Evolutionary conservation across 2,797 vertebrate genomes (phyloP).

Genomic region (Mormyrus proboscirostris): DNA sequence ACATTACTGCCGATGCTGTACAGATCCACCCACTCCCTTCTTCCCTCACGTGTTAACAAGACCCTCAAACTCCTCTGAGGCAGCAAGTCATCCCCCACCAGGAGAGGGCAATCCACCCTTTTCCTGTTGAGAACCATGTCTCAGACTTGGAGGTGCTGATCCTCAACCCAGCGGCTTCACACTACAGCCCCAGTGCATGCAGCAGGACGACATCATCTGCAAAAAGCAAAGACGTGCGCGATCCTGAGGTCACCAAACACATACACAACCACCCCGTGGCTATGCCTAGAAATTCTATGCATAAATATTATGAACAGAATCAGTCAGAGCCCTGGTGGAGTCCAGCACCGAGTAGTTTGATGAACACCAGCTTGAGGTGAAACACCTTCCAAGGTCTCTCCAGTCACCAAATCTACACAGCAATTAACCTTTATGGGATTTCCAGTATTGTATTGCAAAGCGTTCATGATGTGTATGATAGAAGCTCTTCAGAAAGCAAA

Average conservation of each 20-base stretch:
- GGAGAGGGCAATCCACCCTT: background rate
- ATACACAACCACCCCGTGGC: background rate
- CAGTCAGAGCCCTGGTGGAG: background rate
- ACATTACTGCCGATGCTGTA: background rate
- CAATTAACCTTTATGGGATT: background rate
- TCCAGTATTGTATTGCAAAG: background rate
- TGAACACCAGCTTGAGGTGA: background rate
- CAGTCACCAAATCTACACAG: background rate
- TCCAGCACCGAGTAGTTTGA: background rate
- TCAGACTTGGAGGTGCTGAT: background rate
- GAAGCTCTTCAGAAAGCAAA: background rate
- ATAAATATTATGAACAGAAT: background rate
- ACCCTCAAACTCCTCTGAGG: background rate
- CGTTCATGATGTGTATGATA: background rate
- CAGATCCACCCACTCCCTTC: background rate
- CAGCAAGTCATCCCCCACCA: background rate
- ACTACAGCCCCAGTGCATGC: background rate
- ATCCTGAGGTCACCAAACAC: background rate
- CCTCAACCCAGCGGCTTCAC: background rate
- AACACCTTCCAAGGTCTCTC: background rate
- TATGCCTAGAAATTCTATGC: background rate
- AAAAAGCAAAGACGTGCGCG: background rate
- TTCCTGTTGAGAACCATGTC: background rate
- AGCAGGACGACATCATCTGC: background rate
- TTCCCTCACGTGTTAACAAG: background rate